phyloP scores from a whole-genome alignment of 2,888 invertebrate species.

The Cepaea hortensis region DNA sequence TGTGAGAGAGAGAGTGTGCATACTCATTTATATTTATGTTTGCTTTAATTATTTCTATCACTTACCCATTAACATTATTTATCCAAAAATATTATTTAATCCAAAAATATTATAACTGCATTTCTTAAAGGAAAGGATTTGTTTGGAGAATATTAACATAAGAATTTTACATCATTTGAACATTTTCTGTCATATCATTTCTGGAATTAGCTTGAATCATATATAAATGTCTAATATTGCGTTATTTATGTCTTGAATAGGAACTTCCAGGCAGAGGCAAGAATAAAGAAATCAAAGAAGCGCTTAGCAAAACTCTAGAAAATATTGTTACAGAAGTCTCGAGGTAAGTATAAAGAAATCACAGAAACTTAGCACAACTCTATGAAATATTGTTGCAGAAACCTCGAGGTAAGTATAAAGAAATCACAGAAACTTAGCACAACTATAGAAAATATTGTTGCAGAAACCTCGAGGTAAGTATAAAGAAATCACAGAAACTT shows the following conservation, averaged over 20 bases:
- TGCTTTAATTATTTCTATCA: too few species aligned
- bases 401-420: conserved; percentile 55
- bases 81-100: too few species aligned
- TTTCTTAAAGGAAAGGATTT: too few species aligned
- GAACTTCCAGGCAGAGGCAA: conserved; percentile 28
- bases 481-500: conserved; percentile 67
- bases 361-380: conserved; percentile 57
- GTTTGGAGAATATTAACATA: too few species aligned
- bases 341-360: conserved; percentile 55
- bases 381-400: conserved; percentile 61
- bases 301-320: conserved; percentile 67
- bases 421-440: conserved; percentile 68
- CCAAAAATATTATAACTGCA: too few species aligned
- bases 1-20: too few species aligned
- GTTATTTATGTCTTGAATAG: neutral
- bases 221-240: too few species aligned
- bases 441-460: conserved; percentile 65
- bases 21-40: too few species aligned
- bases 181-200: too few species aligned
- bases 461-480: conserved; percentile 58
- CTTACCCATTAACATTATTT: too few species aligned
- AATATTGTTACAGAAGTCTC: conserved; percentile 57
- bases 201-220: too few species aligned
- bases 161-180: too few species aligned
- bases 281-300: conserved; percentile 65